Evolutionary conservation across 2,113 vertebrate species (phyloP), one percentile per base, ranked within the genome.

Genomic region (Bostrychus sinensis): DNA sequence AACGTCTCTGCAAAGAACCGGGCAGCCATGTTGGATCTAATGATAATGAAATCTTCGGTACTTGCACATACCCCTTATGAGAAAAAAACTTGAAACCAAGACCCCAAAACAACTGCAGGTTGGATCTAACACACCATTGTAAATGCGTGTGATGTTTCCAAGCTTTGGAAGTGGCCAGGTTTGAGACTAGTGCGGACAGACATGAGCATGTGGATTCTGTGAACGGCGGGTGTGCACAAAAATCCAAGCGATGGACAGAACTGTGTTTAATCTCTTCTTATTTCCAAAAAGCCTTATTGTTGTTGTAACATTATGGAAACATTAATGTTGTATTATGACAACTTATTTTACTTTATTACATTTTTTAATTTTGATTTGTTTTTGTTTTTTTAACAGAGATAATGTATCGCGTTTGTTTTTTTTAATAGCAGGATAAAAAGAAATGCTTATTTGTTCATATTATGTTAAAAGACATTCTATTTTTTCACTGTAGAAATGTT

Each of bases 401-500:
- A 79, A 86, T 81, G 81, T 89, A 87, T 86, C 66, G 45, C 68
- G 34, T 91, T 88, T 39, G 25, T 28, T 91, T 89, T 89, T 88
- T 56, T 20, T 25, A 60, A 65, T 88, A 88, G 91, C 81, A 85
- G 80, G 46, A 82, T 86, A 86, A 62, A 80, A 87, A 89, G 70
- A 91, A 90, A 90, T 88, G 91, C 89, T 93, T 91, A 93, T 93
- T 92, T 94, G 91, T 94, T 93, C 93, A 93, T 93, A 92, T 94
- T 96, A 91, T 90, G 92, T 95, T 94, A 67, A 95, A 94, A 95
- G 93, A 95, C 94, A 93, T 96, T 95, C 93, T 96, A 94, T 96
- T 96, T 97, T 97, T 96, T 95, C 96, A 95, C 93, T 88, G 92
- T 94, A 93, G 92, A 93, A 92, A 89, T 85, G 86, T 91, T 93